Evolutionary conservation across 2,113 vertebrate genomes (phyloP), one percentile per base, ranked within the genome.

Genomic region (Lagopus muta): DNA sequence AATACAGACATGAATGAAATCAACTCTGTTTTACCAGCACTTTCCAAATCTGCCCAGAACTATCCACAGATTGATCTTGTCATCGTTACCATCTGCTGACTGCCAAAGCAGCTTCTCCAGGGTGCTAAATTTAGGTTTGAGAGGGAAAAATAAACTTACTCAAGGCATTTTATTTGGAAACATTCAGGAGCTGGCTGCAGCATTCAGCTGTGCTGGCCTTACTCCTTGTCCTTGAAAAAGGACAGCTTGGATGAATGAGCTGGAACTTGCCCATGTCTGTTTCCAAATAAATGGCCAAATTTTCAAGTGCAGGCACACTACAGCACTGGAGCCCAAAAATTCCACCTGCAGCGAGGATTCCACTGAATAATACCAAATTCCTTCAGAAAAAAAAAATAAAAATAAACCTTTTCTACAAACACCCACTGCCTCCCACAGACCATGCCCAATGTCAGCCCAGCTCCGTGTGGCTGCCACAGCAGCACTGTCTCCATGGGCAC

Each of bases 111-210:
- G 85, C 88, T 96, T 93, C 96, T 97, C 93, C 88, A 86, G 74
- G 84, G 52, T 30, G 84, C 91, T 97, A 96, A 97, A 96, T 96
- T 96, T 97, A 96, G 94, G 91, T 27, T 90, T n/a, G 52, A 94
- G 91, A 93, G 83, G 97, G 96, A 97, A 97, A 97, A 96, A 96
- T 94, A 97, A 96, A 96, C 88, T 92, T 96, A 96, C 89, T 95
- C 94, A 90, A 97, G 96, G 94, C 94, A 95, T 95, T 97, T 97
- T 95, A 96, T 96, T 96, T 97, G 96, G 97, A 97, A 97, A 96
- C 79, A 94, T 92, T 86, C 90, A 86, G 93, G 82, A 96, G 92
- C 70, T 96, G 96, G 96, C 93, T 92, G 84, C 93, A 86, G 82
- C 0, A 2, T 75, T 93, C 92, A 94, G 96, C 96, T 96, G 91